Evolutionary conservation across 2,797 vertebrate genomes (phyloP).

Genomic region (Morelia viridis): DNA sequence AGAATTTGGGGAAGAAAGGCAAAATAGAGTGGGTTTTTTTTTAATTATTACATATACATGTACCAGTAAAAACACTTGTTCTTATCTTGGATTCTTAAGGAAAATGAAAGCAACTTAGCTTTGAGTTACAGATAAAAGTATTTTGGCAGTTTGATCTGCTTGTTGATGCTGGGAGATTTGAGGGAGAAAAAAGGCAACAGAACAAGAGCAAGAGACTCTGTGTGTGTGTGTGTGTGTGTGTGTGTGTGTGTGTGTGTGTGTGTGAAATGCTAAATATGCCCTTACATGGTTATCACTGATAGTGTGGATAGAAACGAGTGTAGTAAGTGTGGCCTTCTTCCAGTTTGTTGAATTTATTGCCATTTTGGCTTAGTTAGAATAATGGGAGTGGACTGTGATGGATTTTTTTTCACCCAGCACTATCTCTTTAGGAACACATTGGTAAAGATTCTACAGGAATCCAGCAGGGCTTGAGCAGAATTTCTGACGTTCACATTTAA

Average conservation of each 20-base stretch:
- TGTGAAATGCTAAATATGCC: background rate
- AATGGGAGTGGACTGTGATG: background rate
- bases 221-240: too few species aligned
- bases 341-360: conserved; percentile 29
- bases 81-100: background rate
- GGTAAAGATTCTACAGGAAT: conserved; percentile 40
- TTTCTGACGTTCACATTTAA: conserved; percentile 59
- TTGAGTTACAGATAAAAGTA: conserved; percentile 32
- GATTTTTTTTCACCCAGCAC: background rate
- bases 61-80: conserved; percentile 14
- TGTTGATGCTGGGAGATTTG: conserved; percentile 16
- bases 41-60: background rate
- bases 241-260: background rate
- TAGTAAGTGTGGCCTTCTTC: background rate
- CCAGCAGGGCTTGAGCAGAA: conserved; percentile 44
- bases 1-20: background rate
- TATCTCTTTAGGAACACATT: conserved; percentile 7
- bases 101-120: conserved; percentile 1
- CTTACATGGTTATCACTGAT: conserved; percentile 12
- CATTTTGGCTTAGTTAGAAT: conserved; percentile 46
- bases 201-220: background rate
- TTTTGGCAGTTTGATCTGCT: conserved; percentile 15
- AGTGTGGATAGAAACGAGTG: conserved; percentile 9
- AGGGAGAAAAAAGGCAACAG: background rate
- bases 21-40: background rate